A percentile compares a stretch with the other conserved stretches of the same genome.
These are phyloP conservation scores for Pachycephala philippinensis DNA, from an alignment of 2,113 vertebrate genomes.

Conservation along the genomic window DNA sequence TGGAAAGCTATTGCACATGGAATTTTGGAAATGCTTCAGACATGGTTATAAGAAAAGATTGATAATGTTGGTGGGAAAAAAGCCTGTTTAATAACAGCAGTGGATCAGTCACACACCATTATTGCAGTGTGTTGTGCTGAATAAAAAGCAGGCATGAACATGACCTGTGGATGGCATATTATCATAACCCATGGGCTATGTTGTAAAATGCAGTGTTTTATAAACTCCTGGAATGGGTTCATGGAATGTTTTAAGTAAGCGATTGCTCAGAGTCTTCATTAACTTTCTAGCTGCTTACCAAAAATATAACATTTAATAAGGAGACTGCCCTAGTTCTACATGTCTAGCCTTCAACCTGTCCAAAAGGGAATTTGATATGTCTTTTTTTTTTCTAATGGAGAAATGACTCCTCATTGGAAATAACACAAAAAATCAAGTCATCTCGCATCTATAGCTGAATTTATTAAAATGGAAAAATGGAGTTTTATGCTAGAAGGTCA, in stretches of 20 bases:
- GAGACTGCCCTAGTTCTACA: background rate
- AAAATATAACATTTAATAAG: background rate
- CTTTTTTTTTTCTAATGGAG: background rate
- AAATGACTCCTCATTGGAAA: background rate
- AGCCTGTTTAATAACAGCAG: constrained; percentile 2
- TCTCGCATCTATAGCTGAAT: background rate
- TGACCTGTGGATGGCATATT: constrained; percentile 53
- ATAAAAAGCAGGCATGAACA: constrained; percentile 66
- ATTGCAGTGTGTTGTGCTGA: constrained; percentile 36
- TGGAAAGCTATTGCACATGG: background rate
- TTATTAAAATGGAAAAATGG: background rate
- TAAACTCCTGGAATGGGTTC: constrained; percentile 61
- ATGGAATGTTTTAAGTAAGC: background rate
- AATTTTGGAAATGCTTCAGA: constrained; percentile 55
- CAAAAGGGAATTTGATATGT: background rate
- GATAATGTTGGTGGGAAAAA: constrained; percentile 21
- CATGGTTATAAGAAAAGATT: background rate
- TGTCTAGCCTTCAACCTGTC: background rate
- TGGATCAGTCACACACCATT: constrained; percentile 13
- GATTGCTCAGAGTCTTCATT: constrained; percentile 28
- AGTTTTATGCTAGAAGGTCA: background rate
- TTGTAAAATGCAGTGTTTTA: constrained; percentile 44
- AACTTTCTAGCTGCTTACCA: background rate
- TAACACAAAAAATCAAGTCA: background rate
- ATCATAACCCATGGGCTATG: constrained; percentile 49